Evolutionary conservation across 2,888 invertebrate species (phyloP), one percentile per base, ranked within the genome.

Genomic region (Heterodera filipjevi): DNA sequence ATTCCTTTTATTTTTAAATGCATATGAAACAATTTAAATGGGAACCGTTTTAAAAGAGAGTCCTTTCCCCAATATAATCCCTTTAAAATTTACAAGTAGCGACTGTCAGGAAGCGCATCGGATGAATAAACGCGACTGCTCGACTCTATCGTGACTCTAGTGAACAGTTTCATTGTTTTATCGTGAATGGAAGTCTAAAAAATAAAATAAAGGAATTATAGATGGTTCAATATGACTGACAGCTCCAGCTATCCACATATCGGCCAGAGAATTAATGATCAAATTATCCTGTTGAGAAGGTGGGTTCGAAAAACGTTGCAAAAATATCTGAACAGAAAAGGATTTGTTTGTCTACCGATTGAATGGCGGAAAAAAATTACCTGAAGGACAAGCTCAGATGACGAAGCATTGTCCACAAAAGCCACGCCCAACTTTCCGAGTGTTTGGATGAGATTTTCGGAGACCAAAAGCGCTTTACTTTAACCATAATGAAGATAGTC

Each of bases 111-210:
- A 30, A 35, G n/a, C 30, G 73, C 78, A 66, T 81, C 86, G 30
- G 87, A 82, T 10, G 87, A 82, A 78, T 88, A 88, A 27, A 88
- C 81, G 44, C 86, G 82, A 79, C 85, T 89, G 64, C 85, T 86
- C 8, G 95, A 94, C 88, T 96, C 95, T 19, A 96, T 94, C 0
- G 95, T 95, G 87, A 97, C 95, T 90, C 95, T 94, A 0, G 94
- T 95, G 90, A 98, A 98, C 94, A 98, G 95, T 87, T 95, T 93
- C 96, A 99, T 96, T 82, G 99, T 95, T 90, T 95, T 95, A 86
- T 95, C 95, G 89, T 96, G 95, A 32, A 93, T 92, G 85, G 92
- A 90, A 2, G 90, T 89, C 92, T 92, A 88, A 72, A 90, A 44
- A 30, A 10, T 19, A 78, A 35, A 27, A 46, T 77, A 35, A 22